Percentiles rank a stretch among this genome's conserved stretches.
Evolutionary conservation across 2,113 vertebrate species (phyloP).

Genomic region (Gallinago paraguaiae): DNA sequence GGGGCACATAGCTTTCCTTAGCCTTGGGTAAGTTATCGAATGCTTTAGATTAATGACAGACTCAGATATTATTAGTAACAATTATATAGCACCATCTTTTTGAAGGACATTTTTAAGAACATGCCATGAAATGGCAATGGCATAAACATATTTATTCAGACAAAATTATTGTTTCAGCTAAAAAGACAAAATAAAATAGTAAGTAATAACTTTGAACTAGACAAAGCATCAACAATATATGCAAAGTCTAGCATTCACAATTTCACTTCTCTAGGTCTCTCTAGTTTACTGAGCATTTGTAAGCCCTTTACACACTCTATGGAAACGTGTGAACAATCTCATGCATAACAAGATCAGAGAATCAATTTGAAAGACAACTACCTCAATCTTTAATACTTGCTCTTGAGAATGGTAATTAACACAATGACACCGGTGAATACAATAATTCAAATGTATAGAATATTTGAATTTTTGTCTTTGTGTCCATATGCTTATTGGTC

Average conservation of each 20-base stretch:
- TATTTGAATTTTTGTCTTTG: background rate
- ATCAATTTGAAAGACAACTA: background rate
- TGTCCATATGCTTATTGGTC: background rate
- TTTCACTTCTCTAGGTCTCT: background rate
- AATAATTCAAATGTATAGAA: background rate
- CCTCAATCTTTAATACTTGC: background rate
- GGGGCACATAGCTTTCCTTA: background rate
- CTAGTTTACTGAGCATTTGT: background rate
- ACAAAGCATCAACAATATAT: background rate
- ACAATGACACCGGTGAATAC: background rate
- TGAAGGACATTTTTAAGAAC: background rate
- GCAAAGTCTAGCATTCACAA: fast-evolving
- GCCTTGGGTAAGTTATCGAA: background rate
- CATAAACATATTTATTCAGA: background rate
- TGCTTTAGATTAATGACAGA: background rate
- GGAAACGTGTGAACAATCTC: background rate
- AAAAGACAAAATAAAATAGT: background rate
- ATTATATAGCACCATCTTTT: background rate
- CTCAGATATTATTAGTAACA: background rate
- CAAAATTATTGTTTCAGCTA: background rate
- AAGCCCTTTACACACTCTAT: background rate
- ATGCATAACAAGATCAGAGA: background rate
- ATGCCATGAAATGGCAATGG: too few relatives aligned
- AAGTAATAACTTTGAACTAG: background rate
- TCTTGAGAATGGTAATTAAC: background rate